Evolutionary conservation across 2,888 invertebrate genomes (phyloP), one percentile per base, ranked within the genome.

Genomic region (Boloria euphrosyne): DNA sequence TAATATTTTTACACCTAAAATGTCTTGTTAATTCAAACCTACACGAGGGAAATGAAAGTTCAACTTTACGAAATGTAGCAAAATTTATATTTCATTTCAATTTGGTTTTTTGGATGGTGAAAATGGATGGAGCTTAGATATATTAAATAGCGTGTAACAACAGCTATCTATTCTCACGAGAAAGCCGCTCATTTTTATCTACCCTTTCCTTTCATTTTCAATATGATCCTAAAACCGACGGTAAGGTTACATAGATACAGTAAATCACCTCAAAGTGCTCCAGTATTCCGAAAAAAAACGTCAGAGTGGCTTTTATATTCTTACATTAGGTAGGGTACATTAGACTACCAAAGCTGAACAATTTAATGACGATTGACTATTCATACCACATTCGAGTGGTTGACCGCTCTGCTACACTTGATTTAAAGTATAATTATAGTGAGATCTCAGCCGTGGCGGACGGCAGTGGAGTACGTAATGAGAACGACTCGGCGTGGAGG

Each of bases 341-440:
- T 88, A 87, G 88, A 89, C 88, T 89, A 88, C 85, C 89, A 90
- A 88, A 89, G 87, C 89, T 83, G 89, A 90, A 90, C 89, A 85
- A 89, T 90, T 89, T 90, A 90, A 91, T 91, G 90, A 89, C 87
- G 86, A 90, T 90, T 90, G 90, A 89, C 90, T 90, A 90, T 90
- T 91, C 90, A 90, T 90, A 87, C 87, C 86, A 87, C 86, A 89
- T 87, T 86, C 85, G 83, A 85, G 83, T 81, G 89, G 88, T 85
- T 88, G 90, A 90, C 89, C 90, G 89, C 88, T 85, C 84, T 83
- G 84, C 86, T 87, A 84, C 87, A 87, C 89, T 88, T 89, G 90
- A 90, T 90, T 89, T 90, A 89, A 87, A 87, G 84, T 89, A 85
- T 89, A 90, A 90, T 90, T 90, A 90, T 89, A 87, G 89, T 85